Evolutionary conservation across 2,113 vertebrate species (phyloP).

Genomic region (Clupea harengus): DNA sequence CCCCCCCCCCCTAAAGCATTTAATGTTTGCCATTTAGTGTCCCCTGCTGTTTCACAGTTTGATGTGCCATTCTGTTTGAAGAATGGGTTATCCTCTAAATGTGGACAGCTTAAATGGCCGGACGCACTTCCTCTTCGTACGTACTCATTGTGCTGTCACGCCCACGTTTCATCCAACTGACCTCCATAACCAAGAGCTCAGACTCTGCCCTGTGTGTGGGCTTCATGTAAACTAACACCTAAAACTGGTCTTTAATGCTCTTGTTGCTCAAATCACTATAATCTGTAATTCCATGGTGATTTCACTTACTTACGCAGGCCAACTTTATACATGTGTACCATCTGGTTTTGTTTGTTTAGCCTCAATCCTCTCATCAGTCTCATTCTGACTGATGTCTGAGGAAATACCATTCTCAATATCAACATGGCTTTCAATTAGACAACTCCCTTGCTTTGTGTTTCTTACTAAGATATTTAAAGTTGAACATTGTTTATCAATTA

Average conservation of each 20-base stretch:
- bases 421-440: neutral
- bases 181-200: neutral
- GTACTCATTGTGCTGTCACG: neutral
- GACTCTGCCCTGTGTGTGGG: too few species aligned
- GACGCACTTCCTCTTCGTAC: neutral
- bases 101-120: neutral
- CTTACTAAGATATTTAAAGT: neutral
- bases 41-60: neutral
- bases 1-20: neutral
- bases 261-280: too few species aligned
- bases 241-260: neutral
- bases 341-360: neutral
- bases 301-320: too few species aligned
- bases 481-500: neutral
- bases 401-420: neutral
- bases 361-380: neutral
- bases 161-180: neutral
- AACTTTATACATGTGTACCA: too few species aligned
- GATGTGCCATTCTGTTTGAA: neutral
- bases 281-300: too few species aligned
- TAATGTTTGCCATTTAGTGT: neutral
- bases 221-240: neutral
- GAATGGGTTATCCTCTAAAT: neutral
- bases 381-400: neutral
- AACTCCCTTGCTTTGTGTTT: neutral